These are phyloP conservation scores for Halcyon badia DNA, from an alignment of 2,797 vertebrate species.

Conservation along the genomic window DNA sequence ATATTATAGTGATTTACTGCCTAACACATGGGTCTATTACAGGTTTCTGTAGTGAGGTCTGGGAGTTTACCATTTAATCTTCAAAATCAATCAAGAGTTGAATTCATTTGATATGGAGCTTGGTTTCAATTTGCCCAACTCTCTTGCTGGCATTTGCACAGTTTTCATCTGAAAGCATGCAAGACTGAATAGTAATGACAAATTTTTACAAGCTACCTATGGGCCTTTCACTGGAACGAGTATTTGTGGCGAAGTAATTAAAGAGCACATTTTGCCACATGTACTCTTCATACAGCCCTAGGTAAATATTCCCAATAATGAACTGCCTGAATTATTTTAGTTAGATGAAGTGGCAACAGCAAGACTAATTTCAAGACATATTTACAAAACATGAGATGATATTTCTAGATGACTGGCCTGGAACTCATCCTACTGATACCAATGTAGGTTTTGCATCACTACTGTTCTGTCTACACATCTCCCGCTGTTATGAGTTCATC, in stretches of 20 bases:
- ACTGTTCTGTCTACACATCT: background rate
- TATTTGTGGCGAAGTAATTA: conserved; percentile 43
- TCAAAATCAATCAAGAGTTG: conserved; percentile 20
- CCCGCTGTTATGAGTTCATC: background rate
- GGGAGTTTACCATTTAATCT: conserved; percentile 19
- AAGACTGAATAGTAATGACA: conserved; percentile 14
- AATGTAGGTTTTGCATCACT: background rate
- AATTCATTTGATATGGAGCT: conserved; percentile 41
- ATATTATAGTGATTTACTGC: background rate
- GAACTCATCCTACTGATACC: background rate
- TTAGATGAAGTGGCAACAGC: background rate
- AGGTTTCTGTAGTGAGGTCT: background rate
- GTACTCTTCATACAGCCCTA: background rate
- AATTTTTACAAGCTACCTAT: conserved; percentile 35
- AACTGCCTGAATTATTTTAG: conserved; percentile 27
- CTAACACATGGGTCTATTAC: background rate
- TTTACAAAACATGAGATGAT: background rate
- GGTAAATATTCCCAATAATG: conserved; percentile 57
- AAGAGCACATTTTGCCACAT: conserved; percentile 14
- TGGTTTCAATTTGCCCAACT: conserved; percentile 51
- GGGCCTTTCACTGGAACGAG: conserved; percentile 17
- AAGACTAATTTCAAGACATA: background rate
- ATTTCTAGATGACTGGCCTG: conserved; percentile 1
- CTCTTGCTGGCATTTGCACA: conserved; percentile 17
- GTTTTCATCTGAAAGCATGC: conserved; percentile 4